phyloP scores from a whole-genome alignment of 2,113 vertebrate species.

The Eidolon helvum region DNA sequence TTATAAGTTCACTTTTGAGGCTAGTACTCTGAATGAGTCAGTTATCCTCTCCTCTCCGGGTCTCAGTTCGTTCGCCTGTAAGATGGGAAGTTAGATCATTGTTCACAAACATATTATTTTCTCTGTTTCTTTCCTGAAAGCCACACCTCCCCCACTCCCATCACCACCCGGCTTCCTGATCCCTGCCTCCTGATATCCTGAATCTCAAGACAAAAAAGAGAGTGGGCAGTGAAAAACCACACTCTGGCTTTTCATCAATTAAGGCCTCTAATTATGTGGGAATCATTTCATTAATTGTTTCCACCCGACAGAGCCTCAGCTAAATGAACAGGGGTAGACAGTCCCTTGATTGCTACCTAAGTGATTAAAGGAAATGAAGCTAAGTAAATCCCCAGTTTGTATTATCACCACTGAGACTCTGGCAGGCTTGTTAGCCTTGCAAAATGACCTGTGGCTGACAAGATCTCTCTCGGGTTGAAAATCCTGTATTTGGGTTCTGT shows the following conservation, averaged over 20 bases:
- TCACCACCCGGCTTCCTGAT: no score
- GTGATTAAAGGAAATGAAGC: conserved; percentile 41
- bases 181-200: not conserved
- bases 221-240: not conserved
- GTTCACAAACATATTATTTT: not conserved
- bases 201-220: not conserved
- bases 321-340: not conserved
- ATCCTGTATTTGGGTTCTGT: not conserved
- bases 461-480: not conserved
- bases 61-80: not conserved
- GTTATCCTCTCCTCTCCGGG: not conserved
- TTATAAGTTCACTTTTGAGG: not conserved
- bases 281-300: conserved; percentile 55
- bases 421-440: conserved; percentile 16
- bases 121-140: not conserved
- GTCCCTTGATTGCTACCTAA: not conserved
- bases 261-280: conserved; percentile 9
- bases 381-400: not conserved
- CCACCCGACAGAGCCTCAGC: not conserved
- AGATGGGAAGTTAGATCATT: not conserved
- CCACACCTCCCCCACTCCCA: not conserved
- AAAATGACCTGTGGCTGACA: conserved; percentile 27
- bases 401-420: not conserved
- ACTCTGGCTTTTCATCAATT: not conserved
- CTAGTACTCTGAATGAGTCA: not conserved